Percentiles rank a stretch among this genome's conserved stretches.
These are phyloP conservation scores for Erannis defoliaria DNA, from an alignment of 2,888 invertebrate genomes.

Conservation along the genomic window DNA sequence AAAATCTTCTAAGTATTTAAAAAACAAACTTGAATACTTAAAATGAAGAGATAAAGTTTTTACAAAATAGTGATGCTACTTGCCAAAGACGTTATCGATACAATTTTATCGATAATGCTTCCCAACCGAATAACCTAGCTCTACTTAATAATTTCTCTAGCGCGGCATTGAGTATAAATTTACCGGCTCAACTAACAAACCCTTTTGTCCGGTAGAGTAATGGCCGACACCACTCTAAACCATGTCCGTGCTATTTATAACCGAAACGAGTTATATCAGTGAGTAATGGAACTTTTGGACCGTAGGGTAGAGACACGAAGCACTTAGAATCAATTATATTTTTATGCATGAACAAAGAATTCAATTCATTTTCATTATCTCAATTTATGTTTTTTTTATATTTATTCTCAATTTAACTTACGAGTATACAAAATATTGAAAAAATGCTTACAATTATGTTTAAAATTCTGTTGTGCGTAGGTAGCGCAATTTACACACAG, in stretches of 20 bases:
- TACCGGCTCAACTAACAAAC: slow-evolving; percentile 79
- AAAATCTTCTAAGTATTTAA: neutral
- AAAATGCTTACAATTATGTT: too few species aligned
- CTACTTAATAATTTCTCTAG: slow-evolving; percentile 39
- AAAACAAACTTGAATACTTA: neutral
- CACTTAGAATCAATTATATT: neutral
- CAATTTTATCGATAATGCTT: slow-evolving; percentile 6
- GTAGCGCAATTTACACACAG: too few species aligned
- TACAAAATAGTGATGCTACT: slow-evolving; percentile 1
- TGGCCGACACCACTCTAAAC: slow-evolving; percentile 71
- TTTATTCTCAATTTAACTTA: too few species aligned
- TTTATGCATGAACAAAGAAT: neutral
- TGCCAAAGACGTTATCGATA: neutral
- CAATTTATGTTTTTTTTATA: too few species aligned
- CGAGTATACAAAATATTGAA: too few species aligned
- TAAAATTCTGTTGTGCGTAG: too few species aligned
- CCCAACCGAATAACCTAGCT: slow-evolving; percentile 19
- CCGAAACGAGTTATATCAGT: slow-evolving; percentile 78
- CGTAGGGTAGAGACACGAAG: slow-evolving; percentile 27
- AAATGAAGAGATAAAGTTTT: neutral
- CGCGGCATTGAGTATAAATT: slow-evolving; percentile 59
- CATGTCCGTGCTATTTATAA: slow-evolving; percentile 82
- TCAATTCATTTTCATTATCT: too few species aligned
- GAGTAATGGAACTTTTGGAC: slow-evolving; percentile 82
- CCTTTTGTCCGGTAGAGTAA: slow-evolving; percentile 79